Evolutionary conservation across 2,797 vertebrate genomes (phyloP).

Genomic region (Borostomias antarcticus): DNA sequence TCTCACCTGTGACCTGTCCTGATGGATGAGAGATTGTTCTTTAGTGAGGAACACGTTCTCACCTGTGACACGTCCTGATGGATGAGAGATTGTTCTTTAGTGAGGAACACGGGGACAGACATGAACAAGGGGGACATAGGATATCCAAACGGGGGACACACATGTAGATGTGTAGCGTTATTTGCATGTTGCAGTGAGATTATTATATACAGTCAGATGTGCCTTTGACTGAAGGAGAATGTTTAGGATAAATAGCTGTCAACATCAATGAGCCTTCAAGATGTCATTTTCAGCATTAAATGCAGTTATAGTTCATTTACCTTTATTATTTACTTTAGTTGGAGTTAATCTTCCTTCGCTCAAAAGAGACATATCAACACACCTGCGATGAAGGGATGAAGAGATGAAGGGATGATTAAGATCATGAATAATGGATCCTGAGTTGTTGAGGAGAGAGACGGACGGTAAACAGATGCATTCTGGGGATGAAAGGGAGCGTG

Average conservation of each 20-base stretch:
- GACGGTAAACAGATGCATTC: conserved; percentile 38
- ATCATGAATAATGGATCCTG: conserved; percentile 35
- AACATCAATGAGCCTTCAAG: conserved; percentile 2
- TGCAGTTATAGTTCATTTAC: conserved; percentile 5
- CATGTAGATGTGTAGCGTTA: no score
- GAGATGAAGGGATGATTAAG: no score
- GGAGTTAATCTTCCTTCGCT: conserved; percentile 24
- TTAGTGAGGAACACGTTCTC: no score
- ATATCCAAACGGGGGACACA: no score
- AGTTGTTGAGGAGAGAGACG: conserved; percentile 29
- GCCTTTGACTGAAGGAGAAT: conserved; percentile 13
- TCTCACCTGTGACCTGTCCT: no score
- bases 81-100: no score
- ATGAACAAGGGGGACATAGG: no score
- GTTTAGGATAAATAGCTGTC: neutral
- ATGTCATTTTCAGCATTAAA: conserved; percentile 37
- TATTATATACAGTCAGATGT: conserved; percentile 17
- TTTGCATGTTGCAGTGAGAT: neutral
- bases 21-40: no score
- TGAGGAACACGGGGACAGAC: no score
- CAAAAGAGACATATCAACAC: conserved; percentile 20
- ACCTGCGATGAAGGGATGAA: conserved; percentile 24
- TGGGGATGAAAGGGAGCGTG: conserved; percentile 20
- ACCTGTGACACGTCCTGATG: no score
- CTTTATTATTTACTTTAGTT: no score